Evolutionary conservation across 2,113 vertebrate genomes (phyloP).

Genomic region (Genyomyrus donnyi): DNA sequence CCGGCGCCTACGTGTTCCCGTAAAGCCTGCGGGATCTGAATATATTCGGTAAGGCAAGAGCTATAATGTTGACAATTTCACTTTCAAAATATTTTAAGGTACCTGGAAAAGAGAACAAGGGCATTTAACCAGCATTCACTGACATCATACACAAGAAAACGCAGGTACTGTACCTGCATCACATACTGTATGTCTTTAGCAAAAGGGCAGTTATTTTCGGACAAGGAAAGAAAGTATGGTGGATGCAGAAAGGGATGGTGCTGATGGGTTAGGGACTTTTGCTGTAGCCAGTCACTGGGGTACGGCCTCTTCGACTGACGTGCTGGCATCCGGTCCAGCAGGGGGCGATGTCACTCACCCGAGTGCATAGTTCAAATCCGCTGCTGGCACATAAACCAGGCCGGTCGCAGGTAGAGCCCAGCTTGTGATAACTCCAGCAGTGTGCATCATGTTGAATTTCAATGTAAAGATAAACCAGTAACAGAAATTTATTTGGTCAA

Average conservation of each 20-base stretch:
- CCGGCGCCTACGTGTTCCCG: conserved; percentile 54
- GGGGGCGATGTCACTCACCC: background rate
- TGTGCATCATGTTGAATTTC: background rate
- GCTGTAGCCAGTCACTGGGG: background rate
- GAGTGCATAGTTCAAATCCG: background rate
- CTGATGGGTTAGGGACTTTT: background rate
- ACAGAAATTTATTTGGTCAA: background rate
- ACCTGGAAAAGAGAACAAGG: background rate
- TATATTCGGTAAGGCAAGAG: conserved; percentile 44
- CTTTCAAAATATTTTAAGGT: conserved; percentile 23
- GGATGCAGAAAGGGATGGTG: background rate
- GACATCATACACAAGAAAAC: background rate
- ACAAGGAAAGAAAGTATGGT: background rate
- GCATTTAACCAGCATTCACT: background rate
- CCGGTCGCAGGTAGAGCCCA: background rate
- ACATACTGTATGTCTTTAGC: background rate
- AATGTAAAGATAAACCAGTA: background rate
- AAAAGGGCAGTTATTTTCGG: background rate
- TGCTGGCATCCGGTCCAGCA: background rate
- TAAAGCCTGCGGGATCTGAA: conserved; percentile 53
- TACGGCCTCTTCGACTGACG: background rate
- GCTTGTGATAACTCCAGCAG: background rate
- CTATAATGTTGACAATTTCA: conserved; percentile 45
- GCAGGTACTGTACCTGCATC: background rate
- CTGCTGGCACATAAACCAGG: background rate